These are phyloP conservation scores for Drosophila miranda DNA, from an alignment of 1,140 invertebrate genomes.

Conservation along the genomic window DNA sequence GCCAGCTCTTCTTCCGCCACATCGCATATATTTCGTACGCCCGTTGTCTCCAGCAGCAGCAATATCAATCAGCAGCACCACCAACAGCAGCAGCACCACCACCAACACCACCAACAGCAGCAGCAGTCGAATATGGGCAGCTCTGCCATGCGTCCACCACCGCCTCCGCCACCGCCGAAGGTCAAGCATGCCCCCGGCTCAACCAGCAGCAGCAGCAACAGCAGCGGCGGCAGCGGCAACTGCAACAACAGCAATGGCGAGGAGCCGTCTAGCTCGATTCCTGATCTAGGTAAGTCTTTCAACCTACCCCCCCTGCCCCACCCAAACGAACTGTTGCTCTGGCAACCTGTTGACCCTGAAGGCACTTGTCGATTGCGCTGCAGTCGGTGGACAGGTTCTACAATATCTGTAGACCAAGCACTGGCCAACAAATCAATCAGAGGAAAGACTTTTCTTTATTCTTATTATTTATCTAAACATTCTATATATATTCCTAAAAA, in stretches of 20 bases:
- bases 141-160: constrained; percentile 84
- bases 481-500: no score
- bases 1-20: constrained; percentile 18
- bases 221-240: neutral
- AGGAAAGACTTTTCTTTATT: no score
- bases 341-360: constrained; percentile 70
- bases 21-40: constrained; percentile 76
- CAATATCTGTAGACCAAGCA: neutral
- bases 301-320: neutral
- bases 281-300: constrained; percentile 89
- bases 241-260: constrained; percentile 82
- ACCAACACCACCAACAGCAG: constrained; percentile 43
- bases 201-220: constrained; percentile 16
- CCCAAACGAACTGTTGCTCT: constrained; percentile 18
- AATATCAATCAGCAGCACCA: constrained; percentile 54
- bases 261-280: constrained; percentile 92
- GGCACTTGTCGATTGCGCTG: constrained; percentile 51
- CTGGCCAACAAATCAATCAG: no score
- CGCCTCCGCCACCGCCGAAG: constrained; percentile 84
- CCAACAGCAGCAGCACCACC: constrained; percentile 26
- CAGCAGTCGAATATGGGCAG: constrained; percentile 34
- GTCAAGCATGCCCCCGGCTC: constrained; percentile 71
- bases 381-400: constrained; percentile 40
- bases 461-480: no score
- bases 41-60: constrained; percentile 76